phyloP scores from a whole-genome alignment of 2,113 vertebrate genomes.

The Indri indri region DNA sequence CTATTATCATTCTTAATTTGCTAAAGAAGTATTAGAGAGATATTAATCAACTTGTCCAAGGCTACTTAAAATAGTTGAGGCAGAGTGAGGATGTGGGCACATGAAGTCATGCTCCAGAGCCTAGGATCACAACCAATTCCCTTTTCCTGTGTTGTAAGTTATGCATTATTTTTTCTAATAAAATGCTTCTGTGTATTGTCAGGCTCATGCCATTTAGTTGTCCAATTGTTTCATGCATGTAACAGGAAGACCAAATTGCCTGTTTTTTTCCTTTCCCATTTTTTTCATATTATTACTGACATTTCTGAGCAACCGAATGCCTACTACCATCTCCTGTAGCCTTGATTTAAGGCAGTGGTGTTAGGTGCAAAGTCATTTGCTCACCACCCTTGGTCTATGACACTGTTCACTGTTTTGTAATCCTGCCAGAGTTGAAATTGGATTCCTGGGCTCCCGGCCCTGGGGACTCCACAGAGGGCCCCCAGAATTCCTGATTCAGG shows the following conservation, averaged over 20 bases:
- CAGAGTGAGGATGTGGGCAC: background rate
- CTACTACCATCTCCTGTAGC: accelerated
- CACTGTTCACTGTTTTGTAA: background rate
- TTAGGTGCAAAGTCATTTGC: background rate
- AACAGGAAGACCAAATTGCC: background rate
- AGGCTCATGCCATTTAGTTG: background rate
- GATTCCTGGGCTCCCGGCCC: background rate
- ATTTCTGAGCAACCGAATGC: background rate
- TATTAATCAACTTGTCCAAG: background rate
- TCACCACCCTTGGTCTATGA: background rate
- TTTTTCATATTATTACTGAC: background rate
- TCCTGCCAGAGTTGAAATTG: background rate
- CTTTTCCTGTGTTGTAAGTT: background rate
- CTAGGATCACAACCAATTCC: background rate
- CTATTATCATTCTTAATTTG: background rate
- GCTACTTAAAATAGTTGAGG: background rate
- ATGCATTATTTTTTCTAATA: background rate
- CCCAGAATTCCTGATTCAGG: background rate
- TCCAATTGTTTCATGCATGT: background rate
- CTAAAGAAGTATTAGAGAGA: background rate
- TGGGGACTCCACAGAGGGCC: background rate
- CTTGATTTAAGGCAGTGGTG: background rate
- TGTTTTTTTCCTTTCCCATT: too few relatives aligned
- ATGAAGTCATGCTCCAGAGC: too few relatives aligned
- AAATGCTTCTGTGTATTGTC: background rate